Evolutionary conservation across 2,113 vertebrate species (phyloP), one percentile per base, ranked within the genome.

Genomic region (Petromus typicus): DNA sequence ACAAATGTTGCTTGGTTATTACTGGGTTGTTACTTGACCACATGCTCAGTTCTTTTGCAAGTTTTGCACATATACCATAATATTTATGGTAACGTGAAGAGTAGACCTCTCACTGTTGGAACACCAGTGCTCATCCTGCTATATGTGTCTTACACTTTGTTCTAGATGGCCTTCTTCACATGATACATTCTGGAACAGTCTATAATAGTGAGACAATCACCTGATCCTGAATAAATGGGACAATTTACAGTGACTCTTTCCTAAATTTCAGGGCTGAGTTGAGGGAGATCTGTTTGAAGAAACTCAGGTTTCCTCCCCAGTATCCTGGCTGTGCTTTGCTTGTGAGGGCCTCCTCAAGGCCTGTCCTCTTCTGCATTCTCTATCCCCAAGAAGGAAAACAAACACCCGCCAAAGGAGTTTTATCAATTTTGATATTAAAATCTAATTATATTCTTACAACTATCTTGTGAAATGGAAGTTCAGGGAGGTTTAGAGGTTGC

Each of bases 11-110:
- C n/a, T 73, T 81, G 27, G 27, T 76, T 56, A 51, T 78, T 51
- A 8, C 48, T 76, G 27, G 5, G 51, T 66, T 81, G 84, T 63
- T 84, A 66, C 73, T 92, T 85, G 71, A 71, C 7, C 17, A 37
- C 71, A 16, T 82, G n/a, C 63, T 84, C 22, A 78, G 61, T 78
- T 59, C 22, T 84, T 71, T 63, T 79, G 37, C 7, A 22, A 79
- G 63, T n/a, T 93, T 79, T 81, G 85, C n/a, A 69, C 17, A 87
- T 56, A 88, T 83, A 37, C n/a, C n/a, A n/a, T n/a, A 91, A 79
- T 37, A 91, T 78, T 69, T 78, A 67, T 57, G 40, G 37, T 40
- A 84, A 61, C n/a, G 54, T 83, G 69, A 4, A 8, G 11, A 71
- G 67, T 37, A 34, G 63, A 18, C 10, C 17, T 40, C n/a, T 8